Evolutionary conservation across 2,113 vertebrate genomes (phyloP), one percentile per base, ranked within the genome.

Genomic region (Charadrius vociferus): DNA sequence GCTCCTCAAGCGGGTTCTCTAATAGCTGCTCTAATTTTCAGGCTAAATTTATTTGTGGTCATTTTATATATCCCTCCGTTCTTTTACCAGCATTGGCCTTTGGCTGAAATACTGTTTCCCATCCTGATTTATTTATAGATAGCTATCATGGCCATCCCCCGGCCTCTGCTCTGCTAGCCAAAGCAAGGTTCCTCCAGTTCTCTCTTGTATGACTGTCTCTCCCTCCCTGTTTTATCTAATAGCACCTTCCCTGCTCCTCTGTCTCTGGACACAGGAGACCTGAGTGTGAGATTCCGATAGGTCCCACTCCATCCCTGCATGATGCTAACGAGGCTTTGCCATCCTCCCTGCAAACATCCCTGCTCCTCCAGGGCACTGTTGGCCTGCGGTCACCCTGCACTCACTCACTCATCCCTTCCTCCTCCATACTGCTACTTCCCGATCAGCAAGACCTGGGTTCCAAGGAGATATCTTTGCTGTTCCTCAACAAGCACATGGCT

Each of bases 201-300:
- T 90, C 37, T 67, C 81, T 55, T 47, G 20, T 22, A 23, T 12
- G 45, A 53, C 32, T 58, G 49, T 43, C 62, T 77, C 71, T 90
- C 41, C 47, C 77, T 71, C 56, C 37, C 41, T 41, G 0, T 29
- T 92, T 90, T 26, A 79, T 6, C 74, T 36, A 36, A 52, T 10
- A 56, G 36, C 5, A 21, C n/a, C n/a, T 71, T 73, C 18, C 37
- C 55, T 67, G 41, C 47, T 39, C 50, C 37, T n/a, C 3, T 4
- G 68, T 86, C 24, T 41, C 45, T 26, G 50, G 50, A 41, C 6
- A 15, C 23, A n/a, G 36, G 43, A 92, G 22, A 66, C 9, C 9
- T 0, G 0, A 63, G 36, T 1, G 36, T 86, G 24, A 1, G 7
- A 55, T 52, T 22, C 24, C n/a, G 19, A 58, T 6, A 10, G 21